Base-by-base conservation (phyloP, 2,797 vertebrate species). In the Anableps anableps region DNA sequence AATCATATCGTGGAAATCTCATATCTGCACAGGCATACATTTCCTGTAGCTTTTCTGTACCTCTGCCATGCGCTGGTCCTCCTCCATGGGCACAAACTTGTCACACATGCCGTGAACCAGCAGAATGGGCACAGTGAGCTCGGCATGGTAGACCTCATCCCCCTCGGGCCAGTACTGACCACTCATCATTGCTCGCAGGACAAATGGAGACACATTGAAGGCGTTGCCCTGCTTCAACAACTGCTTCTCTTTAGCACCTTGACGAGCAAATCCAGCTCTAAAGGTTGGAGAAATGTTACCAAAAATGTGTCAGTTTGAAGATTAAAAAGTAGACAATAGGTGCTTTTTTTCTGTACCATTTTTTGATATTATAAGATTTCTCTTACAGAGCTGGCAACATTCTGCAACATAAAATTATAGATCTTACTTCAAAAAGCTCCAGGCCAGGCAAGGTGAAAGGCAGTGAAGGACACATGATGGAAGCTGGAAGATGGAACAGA, bases 131-230 rank as follows among this genome's bases (percentile, higher is more conserved):
- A 97, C 97, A 0, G 98, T 98, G 72, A 99, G 97, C 95, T 99
- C 98, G 0, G 98, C 98, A 0, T 99, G 98, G 92, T 99, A 99
- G 50, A 99, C 97, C 89, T 99, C 98, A 0, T 99, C 98, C 0
- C 98, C 98, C 87, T 99, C 98, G 0, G 98, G 98, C 98, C 98
- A 99, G 94, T 99, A 99, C 94, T 99, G 98, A 0, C 98, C 98
- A 0, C 98, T 98, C 98, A 99, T 99, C 96, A 97, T 99, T 92
- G 98, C 98, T 14, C 98, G 93, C 84, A 99, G 94, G 66, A 99
- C 98, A 0, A 99, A 99, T 1, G 98, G 98, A 0, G 98, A 97
- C 72, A 99, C 98, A 0, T 98, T 99, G 94, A 99, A 99, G 21
- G 98, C 98, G 0, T 99, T 98, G 75, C 98, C 97, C 78, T 99